Conservation (phyloP, 2,113 vertebrate species). For the Zosterops borbonicus region DNA sequence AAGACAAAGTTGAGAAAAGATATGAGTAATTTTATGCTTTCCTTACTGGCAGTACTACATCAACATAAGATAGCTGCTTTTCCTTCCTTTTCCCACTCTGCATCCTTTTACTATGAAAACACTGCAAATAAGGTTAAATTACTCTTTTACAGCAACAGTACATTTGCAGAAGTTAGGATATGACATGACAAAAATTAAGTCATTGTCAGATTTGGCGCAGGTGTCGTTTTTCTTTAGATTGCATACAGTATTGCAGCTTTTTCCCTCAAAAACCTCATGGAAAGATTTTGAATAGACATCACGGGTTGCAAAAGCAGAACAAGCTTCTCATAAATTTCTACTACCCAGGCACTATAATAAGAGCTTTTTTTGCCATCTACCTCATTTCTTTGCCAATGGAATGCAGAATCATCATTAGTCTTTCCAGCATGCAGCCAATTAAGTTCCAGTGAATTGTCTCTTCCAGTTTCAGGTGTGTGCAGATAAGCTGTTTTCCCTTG, state of each 20-base stretch:
- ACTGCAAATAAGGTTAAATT: background rate
- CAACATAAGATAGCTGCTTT: background rate
- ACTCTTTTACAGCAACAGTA: background rate
- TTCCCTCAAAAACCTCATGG: background rate
- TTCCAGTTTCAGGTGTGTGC: constrained; percentile 48
- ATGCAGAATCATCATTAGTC: constrained; percentile 60
- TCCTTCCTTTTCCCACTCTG: background rate
- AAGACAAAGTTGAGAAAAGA: background rate
- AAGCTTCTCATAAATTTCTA: constrained; percentile 43
- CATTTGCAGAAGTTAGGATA: background rate
- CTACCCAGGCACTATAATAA: constrained; percentile 20
- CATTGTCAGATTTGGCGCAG: background rate
- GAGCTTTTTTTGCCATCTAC: constrained; percentile 22
- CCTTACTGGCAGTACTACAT: background rate
- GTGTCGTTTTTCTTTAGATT: background rate
- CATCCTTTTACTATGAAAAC: background rate
- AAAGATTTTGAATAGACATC: constrained; percentile 32
- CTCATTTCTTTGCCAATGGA: constrained; percentile 52
- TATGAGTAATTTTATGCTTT: background rate
- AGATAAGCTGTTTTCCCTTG: constrained; percentile 52
- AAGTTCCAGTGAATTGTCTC: constrained; percentile 54
- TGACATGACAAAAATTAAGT: background rate
- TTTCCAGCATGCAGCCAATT: constrained; percentile 60
- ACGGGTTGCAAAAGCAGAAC: constrained; percentile 22
- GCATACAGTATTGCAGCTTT: background rate